Evolutionary conservation across 2,797 vertebrate genomes (phyloP).

Genomic region (Eptatretus atami): DNA sequence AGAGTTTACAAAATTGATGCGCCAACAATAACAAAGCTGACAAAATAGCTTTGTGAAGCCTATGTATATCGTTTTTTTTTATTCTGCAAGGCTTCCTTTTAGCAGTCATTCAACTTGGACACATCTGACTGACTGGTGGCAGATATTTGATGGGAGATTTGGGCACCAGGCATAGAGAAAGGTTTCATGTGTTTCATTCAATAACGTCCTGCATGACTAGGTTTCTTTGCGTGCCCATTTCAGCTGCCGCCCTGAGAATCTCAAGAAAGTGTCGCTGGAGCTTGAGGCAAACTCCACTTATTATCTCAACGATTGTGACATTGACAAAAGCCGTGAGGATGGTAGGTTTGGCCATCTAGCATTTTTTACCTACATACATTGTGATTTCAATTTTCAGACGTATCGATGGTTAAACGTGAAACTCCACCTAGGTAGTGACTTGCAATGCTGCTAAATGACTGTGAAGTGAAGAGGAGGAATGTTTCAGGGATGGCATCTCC

Average conservation of each 20-base stretch:
- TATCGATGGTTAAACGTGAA: background rate
- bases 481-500: no score
- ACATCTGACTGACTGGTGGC: no score
- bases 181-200: background rate
- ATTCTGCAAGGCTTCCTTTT: no score
- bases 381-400: background rate
- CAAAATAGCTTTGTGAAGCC: no score
- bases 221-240: slow-evolving; percentile 3
- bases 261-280: slow-evolving; percentile 87
- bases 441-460: no score
- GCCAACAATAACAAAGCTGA: no score
- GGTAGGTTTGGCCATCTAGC: slow-evolving; percentile 21
- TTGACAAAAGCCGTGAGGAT: slow-evolving; percentile 80
- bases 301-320: slow-evolving; percentile 75
- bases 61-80: no score
- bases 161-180: no score
- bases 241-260: slow-evolving; percentile 58
- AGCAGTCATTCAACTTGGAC: no score
- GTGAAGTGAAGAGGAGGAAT: no score
- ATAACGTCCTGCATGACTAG: background rate
- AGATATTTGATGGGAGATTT: no score
- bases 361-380: background rate
- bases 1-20: no score
- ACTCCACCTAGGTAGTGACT: background rate
- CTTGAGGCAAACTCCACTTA: slow-evolving; percentile 70